Percentiles rank a stretch among this genome's conserved stretches.
Evolutionary conservation across 2,797 vertebrate genomes (phyloP).

Genomic region (Trematomus bernacchii): DNA sequence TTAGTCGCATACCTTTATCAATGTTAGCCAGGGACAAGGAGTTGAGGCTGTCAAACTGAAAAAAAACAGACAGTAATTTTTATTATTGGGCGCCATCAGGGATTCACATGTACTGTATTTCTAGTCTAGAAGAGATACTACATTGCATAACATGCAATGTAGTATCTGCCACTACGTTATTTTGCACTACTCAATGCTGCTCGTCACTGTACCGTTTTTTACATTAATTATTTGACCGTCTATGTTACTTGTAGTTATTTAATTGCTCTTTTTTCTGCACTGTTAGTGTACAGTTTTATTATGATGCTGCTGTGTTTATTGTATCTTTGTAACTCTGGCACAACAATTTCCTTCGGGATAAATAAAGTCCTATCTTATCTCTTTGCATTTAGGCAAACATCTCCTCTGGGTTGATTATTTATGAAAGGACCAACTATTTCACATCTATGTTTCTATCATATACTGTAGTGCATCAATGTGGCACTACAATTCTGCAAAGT

Average conservation of each 20-base stretch:
- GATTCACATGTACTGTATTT: not conserved
- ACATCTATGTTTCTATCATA: not conserved
- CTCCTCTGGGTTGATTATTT: not conserved
- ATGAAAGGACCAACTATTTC: not conserved
- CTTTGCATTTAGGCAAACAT: not conserved
- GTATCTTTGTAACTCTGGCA: too few species aligned
- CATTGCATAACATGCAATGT: not conserved
- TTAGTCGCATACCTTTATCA: constrained; percentile 91
- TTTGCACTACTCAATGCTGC: too few species aligned
- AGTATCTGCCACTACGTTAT: too few species aligned
- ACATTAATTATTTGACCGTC: too few species aligned
- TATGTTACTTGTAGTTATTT: too few species aligned
- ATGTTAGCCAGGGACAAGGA: constrained; percentile 90
- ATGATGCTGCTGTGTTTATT: too few species aligned
- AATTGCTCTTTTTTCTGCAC: too few species aligned
- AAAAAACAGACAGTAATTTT: constrained; percentile 58
- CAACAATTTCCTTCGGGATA: too few species aligned
- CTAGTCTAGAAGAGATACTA: not conserved
- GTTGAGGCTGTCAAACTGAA: constrained; percentile 93
- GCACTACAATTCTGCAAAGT: not conserved
- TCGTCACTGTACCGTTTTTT: too few species aligned
- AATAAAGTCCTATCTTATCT: too few species aligned
- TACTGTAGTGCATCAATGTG: not conserved
- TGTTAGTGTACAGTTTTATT: too few species aligned
- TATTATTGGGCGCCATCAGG: not conserved